These are phyloP conservation scores for Setipinna tenuifilis DNA, from an alignment of 2,797 vertebrate species.

Conservation along the genomic window DNA sequence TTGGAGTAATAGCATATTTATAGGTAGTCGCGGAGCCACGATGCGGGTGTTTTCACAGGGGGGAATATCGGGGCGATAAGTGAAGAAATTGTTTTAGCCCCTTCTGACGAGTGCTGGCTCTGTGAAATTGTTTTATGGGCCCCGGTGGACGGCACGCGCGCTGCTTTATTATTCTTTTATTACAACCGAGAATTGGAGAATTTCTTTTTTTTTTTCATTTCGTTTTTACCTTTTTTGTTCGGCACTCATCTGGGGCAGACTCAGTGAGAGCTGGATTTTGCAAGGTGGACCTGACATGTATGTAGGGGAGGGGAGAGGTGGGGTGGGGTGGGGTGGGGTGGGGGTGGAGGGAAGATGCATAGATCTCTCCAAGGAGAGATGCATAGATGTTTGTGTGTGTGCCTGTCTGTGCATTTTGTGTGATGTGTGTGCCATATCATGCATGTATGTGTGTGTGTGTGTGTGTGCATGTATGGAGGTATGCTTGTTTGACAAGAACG, in stretches of 20 bases:
- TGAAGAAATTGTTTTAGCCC: slow-evolving; percentile 68
- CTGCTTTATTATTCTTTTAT: slow-evolving; percentile 73
- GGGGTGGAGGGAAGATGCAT: slow-evolving; percentile 12
- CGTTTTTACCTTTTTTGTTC: background rate
- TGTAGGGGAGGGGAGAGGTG: background rate
- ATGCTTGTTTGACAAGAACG: slow-evolving; percentile 17
- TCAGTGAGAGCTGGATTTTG: background rate
- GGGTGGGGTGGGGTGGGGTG: background rate
- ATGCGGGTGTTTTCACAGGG: slow-evolving; percentile 54
- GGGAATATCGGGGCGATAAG: slow-evolving; percentile 62
- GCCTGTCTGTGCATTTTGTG: background rate
- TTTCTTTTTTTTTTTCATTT: background rate
- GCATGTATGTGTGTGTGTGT: background rate
- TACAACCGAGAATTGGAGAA: slow-evolving; percentile 60
- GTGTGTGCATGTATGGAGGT: background rate
- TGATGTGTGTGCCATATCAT: background rate
- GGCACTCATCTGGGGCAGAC: background rate
- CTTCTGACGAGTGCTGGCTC: slow-evolving; percentile 64
- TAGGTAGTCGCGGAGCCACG: slow-evolving; percentile 50
- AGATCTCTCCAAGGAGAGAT: slow-evolving; percentile 36
- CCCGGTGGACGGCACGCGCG: slow-evolving; percentile 51
- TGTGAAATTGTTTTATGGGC: slow-evolving; percentile 69
- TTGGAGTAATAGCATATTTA: slow-evolving; percentile 65
- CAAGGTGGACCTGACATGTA: background rate
- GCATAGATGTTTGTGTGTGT: background rate